phyloP scores from a whole-genome alignment of 2,113 vertebrate species.

The Calidris pugnax region DNA sequence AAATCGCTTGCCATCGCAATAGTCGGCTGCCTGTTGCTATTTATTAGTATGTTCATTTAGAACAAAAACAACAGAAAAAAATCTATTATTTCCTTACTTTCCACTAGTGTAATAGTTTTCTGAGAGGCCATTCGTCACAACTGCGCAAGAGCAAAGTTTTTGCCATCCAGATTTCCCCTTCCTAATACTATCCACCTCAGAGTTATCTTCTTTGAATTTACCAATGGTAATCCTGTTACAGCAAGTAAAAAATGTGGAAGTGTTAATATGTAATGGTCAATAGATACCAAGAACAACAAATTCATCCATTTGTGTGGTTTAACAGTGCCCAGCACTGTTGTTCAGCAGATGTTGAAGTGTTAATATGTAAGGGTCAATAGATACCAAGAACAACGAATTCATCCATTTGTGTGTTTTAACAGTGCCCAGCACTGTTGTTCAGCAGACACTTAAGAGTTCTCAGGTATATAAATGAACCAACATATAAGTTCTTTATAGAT shows the following conservation, averaged over 20 bases:
- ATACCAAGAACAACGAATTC: neutral
- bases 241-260: neutral
- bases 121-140: neutral
- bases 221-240: neutral
- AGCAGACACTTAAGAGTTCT: neutral
- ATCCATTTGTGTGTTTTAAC: neutral
- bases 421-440: neutral
- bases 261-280: neutral
- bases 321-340: neutral
- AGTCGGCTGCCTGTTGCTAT: neutral
- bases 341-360: neutral
- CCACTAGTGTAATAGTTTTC: neutral
- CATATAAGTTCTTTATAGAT: neutral
- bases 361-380: neutral
- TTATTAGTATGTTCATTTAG: neutral
- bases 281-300: neutral
- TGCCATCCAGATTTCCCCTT: conserved; percentile 38
- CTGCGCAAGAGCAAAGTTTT: neutral
- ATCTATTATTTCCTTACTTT: neutral
- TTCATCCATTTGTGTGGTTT: neutral
- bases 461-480: neutral
- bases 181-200: neutral
- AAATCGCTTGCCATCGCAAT: neutral
- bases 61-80: neutral
- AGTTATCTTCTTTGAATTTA: neutral